Percentiles rank a stretch among this genome's conserved stretches.
Conservation (phyloP, 2,888 invertebrate genomes). For the Seladonia tumulorum region DNA sequence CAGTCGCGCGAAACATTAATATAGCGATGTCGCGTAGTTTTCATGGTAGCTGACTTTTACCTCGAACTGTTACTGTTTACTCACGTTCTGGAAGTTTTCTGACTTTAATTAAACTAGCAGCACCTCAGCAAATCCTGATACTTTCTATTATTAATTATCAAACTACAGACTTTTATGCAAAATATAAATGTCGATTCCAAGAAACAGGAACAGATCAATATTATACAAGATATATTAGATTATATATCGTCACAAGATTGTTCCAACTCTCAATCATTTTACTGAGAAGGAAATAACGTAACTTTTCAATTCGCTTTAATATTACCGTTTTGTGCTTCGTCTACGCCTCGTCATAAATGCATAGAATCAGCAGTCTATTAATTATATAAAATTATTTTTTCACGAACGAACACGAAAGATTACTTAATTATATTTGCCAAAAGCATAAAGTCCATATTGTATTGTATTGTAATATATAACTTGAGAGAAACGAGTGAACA, state of each 20-base stretch:
- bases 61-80: not conserved
- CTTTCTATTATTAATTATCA: not conserved
- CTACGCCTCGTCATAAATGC: no score
- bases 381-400: not conserved
- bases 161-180: not conserved
- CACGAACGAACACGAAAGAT: no score
- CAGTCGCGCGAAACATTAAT: not conserved
- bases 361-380: no score
- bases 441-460: no score
- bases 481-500: no score
- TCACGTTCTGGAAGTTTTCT: not conserved
- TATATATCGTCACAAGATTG: no score
- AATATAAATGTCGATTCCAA: not conserved
- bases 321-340: no score
- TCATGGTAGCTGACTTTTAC: conserved; percentile 7
- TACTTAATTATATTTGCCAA: not conserved
- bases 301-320: no score
- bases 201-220: not conserved
- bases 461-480: no score
- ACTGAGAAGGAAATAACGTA: no score
- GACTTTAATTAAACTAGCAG: not conserved
- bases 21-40: not conserved
- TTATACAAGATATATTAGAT: no score
- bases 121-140: not conserved
- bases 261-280: no score